A percentile compares a stretch with the other conserved stretches of the same genome.
These are phyloP conservation scores for Schizopygopsis pylzovi DNA, from an alignment of 2,797 vertebrate genomes.

Conservation along the genomic window DNA sequence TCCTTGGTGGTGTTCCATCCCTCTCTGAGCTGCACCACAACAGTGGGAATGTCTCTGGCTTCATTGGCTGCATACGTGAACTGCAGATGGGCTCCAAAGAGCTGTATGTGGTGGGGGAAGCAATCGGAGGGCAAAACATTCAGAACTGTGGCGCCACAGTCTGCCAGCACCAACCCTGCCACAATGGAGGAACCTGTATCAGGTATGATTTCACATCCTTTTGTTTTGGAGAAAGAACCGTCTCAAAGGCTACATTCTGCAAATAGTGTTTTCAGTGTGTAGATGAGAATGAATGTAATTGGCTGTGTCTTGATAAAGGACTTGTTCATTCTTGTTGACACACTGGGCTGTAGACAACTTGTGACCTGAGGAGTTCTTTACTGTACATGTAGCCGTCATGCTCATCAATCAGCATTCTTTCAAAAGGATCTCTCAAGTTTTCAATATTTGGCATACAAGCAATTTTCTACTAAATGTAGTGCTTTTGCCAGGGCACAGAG, in stretches of 20 bases:
- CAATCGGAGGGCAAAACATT: conserved; percentile 81
- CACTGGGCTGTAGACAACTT: neutral
- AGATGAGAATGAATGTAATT: neutral
- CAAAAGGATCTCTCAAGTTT: conserved; percentile 23
- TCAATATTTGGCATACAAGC: conserved; percentile 36
- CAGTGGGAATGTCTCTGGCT: conserved; percentile 72
- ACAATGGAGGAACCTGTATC: conserved; percentile 84
- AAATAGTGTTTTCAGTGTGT: neutral
- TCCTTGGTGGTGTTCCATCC: conserved; percentile 83
- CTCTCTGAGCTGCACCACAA: conserved; percentile 68
- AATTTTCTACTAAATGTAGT: conserved; percentile 3
- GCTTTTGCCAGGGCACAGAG: conserved; percentile 29
- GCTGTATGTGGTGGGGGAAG: conserved; percentile 79
- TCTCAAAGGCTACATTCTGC: neutral
- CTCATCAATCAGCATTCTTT: conserved; percentile 16
- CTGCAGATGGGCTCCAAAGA: conserved; percentile 85
- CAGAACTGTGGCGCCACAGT: conserved; percentile 81
- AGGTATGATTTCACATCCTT: conserved; percentile 73
- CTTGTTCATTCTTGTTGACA: neutral
- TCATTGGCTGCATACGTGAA: conserved; percentile 83
- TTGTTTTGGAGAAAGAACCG: too few species aligned
- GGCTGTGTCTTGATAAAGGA: neutral
- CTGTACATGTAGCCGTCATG: neutral
- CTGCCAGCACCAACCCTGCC: conserved; percentile 82
- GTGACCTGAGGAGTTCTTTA: neutral